Conservation (phyloP, 2,888 invertebrate genomes). For the Drosophila atripex region DNA sequence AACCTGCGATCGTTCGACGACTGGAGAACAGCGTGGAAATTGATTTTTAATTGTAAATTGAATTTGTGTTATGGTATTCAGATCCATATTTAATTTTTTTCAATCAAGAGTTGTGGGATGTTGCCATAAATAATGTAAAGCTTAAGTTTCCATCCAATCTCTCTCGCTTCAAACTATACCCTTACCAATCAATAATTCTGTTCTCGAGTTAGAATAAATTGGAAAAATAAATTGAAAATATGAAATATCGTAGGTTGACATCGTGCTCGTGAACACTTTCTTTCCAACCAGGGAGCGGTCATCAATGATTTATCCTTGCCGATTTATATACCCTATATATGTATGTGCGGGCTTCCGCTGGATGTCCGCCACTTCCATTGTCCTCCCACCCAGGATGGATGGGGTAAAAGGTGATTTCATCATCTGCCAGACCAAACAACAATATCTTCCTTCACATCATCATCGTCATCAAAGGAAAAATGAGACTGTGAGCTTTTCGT, state of each 20-base stretch:
- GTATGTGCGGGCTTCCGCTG: conserved; percentile 31
- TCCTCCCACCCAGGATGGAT: conserved; percentile 39
- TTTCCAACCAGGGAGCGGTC: conserved; percentile 14
- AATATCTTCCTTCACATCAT: conserved; percentile 31
- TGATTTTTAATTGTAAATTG: conserved; percentile 68
- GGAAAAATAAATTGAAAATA: conserved; percentile 74
- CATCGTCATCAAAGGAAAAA: conserved; percentile 56
- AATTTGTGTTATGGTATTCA: conserved; percentile 59
- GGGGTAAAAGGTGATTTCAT: conserved; percentile 58
- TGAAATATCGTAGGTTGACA: conserved; percentile 66
- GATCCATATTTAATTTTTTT: not conserved
- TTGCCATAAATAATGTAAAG: not conserved
- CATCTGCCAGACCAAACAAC: conserved; percentile 52
- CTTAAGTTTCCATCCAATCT: not conserved
- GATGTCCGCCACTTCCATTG: conserved; percentile 65
- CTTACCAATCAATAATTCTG: conserved; percentile 8
- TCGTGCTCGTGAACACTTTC: conserved; percentile 36
- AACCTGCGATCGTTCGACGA: conserved; percentile 64
- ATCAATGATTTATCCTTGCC: conserved; percentile 70
- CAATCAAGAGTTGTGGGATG: not conserved
- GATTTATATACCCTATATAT: conserved; percentile 18
- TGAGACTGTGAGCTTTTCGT: conserved; percentile 68
- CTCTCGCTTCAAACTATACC: not conserved
- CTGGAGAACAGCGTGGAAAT: conserved; percentile 36
- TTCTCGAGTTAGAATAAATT: conserved; percentile 59